Evolutionary conservation across 2,888 invertebrate species (phyloP), one percentile per base, ranked within the genome.

Genomic region (Pollenia griseotomentosa): DNA sequence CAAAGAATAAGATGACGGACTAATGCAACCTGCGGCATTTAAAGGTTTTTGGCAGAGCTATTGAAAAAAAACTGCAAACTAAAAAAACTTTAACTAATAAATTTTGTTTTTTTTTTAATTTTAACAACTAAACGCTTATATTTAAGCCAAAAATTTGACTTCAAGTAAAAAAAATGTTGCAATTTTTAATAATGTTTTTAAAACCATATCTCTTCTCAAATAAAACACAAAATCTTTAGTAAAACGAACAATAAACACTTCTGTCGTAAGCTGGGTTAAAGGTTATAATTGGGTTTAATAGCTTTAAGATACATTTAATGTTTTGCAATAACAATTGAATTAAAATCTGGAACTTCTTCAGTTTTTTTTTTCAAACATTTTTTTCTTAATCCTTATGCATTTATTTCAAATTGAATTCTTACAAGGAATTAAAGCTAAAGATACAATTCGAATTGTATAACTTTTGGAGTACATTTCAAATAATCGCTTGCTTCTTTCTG

Each of bases 231-330:
- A 51, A 23, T 61, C 14, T 77, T 44, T 10, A 19, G 59, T 16
- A n/a, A 74, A 55, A 55, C 75, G 16, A 85, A 68, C 66, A 82
- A 71, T 82, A 83, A 79, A 85, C 68, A 86, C 85, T 88, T 86
- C 86, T 87, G 83, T 83, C 71, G 83, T 86, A 84, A 84, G 82
- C 73, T 66, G 33, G 85, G 83, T 88, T 85, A 88, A 78, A 85
- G 88, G 88, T 88, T 86, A 48, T n/a, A 55, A 68, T 68, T 53
- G 68, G 7, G 48, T 61, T 66, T 46, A 1, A 23, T 61, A 55
- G 57, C 61, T 61, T 19, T 23, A 7, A 61, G 59, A 19, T 3
- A 16, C 10, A 51, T 51, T 68, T 48, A 6, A 33, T 33, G 42
- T 33, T 55, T 65, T 9, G 16, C 2, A 19, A 65, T 53, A 66